Percentiles rank a stretch among this genome's conserved stretches.
phyloP scores from a whole-genome alignment of 2,888 invertebrate species.

The Perizoma affinitatum region DNA sequence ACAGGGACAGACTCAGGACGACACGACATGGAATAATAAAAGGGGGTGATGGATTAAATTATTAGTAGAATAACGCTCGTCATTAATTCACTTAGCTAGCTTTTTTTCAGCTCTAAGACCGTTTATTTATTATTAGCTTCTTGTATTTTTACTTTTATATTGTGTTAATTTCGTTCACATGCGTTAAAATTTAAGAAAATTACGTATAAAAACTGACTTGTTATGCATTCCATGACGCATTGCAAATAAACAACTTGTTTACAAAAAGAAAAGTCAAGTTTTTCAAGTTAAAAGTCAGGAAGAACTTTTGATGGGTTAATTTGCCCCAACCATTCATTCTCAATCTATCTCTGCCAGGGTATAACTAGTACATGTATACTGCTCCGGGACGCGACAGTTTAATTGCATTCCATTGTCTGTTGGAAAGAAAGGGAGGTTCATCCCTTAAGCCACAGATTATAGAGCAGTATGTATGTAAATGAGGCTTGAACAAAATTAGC shows the following conservation, averaged over 20 bases:
- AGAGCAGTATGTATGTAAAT: constrained; percentile 26
- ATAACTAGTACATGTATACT: constrained; percentile 36
- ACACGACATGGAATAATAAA: background rate
- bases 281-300: too few relatives aligned
- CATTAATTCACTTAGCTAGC: background rate
- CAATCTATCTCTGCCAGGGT: constrained; percentile 27
- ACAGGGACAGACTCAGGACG: constrained; percentile 23
- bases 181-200: too few relatives aligned
- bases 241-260: too few relatives aligned
- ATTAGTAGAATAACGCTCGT: too few relatives aligned
- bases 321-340: constrained; percentile 4
- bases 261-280: too few relatives aligned
- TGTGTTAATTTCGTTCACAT: too few relatives aligned
- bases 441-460: constrained; percentile 31
- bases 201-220: too few relatives aligned
- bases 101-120: background rate
- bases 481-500: constrained; percentile 16
- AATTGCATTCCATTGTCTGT: constrained; percentile 51
- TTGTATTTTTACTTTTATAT: background rate
- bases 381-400: constrained; percentile 41
- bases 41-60: background rate
- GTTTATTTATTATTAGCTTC: background rate
- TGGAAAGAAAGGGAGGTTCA: constrained; percentile 38
- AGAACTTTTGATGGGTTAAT: background rate
- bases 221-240: too few relatives aligned